A percentile compares a stretch with the other conserved stretches of the same genome.
Evolutionary conservation across 2,113 vertebrate genomes (phyloP).

Genomic region (Hymenochirus boettgeri): DNA sequence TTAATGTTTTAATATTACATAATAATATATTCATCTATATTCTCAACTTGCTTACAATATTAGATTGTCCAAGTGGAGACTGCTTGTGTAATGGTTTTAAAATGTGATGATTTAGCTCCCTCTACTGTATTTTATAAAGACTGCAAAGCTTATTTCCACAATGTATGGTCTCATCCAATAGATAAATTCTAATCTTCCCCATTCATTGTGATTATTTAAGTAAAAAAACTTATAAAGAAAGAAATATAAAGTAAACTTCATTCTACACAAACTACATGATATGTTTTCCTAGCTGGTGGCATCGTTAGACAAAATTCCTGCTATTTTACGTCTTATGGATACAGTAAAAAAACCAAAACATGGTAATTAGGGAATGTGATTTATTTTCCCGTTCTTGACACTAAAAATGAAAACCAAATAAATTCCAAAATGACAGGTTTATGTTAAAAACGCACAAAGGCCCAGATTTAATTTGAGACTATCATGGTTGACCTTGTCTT

Average conservation of each 20-base stretch:
- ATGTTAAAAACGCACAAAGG: constrained; percentile 17
- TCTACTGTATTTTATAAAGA: constrained; percentile 15
- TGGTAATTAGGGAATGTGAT: neutral
- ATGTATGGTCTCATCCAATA: too few species aligned
- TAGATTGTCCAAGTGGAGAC: too few species aligned
- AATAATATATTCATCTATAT: too few species aligned
- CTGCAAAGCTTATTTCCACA: neutral
- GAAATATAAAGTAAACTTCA: too few species aligned
- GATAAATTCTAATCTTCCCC: neutral
- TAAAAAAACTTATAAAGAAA: too few species aligned
- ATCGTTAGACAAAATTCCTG: neutral
- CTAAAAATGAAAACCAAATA: constrained; percentile 10
- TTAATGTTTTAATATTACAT: too few species aligned
- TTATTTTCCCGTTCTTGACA: neutral
- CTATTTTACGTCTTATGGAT: neutral
- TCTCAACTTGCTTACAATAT: too few species aligned
- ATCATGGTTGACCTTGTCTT: constrained; percentile 1
- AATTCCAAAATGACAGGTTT: neutral
- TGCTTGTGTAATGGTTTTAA: neutral
- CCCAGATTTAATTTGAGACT: constrained; percentile 10
- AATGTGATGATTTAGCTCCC: constrained; percentile 20
- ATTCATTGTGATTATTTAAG: too few species aligned
- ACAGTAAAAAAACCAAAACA: neutral
- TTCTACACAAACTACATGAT: neutral
- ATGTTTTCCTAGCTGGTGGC: neutral